These are phyloP conservation scores for Vulpes lagopus DNA, from an alignment of 2,113 vertebrate genomes.

Conservation along the genomic window DNA sequence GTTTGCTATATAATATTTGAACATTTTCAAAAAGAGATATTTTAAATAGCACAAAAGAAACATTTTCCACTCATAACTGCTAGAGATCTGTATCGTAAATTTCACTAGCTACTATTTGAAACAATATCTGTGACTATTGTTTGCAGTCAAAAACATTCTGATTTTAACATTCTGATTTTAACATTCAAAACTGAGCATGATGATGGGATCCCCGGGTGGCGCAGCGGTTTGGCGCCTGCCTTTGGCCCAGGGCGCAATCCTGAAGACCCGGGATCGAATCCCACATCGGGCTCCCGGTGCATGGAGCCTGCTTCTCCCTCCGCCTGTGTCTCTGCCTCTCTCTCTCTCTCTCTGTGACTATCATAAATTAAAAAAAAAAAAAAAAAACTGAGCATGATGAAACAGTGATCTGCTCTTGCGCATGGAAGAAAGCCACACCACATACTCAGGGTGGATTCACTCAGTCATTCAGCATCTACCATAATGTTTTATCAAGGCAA, in stretches of 20 bases:
- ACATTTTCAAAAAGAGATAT: not conserved
- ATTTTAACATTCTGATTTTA: not conserved
- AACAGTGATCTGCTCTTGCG: not conserved
- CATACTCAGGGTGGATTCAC: not conserved
- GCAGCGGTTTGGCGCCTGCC: no score
- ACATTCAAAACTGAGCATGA: not conserved
- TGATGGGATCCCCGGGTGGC: no score
- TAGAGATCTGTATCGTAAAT: not conserved
- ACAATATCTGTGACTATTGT: slow-evolving; percentile 49
- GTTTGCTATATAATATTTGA: not conserved
- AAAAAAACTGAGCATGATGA: not conserved
- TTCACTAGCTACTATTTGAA: slow-evolving; percentile 58
- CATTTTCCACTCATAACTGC: slow-evolving; percentile 64
- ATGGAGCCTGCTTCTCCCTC: no score
- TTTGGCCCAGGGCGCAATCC: no score
- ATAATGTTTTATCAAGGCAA: not conserved
- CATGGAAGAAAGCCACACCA: not conserved
- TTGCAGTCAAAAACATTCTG: slow-evolving; percentile 46
- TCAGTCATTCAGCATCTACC: not conserved
- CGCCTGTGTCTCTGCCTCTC: no score
- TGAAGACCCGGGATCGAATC: no score
- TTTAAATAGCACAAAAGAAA: slow-evolving; percentile 64
- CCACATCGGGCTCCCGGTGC: no score
- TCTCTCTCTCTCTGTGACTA: no score
- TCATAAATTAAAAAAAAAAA: no score